A percentile compares a stretch with the other conserved stretches of the same genome.
phyloP scores from a whole-genome alignment of 2,888 invertebrate genomes.

The Scaptomyza parva region DNA sequence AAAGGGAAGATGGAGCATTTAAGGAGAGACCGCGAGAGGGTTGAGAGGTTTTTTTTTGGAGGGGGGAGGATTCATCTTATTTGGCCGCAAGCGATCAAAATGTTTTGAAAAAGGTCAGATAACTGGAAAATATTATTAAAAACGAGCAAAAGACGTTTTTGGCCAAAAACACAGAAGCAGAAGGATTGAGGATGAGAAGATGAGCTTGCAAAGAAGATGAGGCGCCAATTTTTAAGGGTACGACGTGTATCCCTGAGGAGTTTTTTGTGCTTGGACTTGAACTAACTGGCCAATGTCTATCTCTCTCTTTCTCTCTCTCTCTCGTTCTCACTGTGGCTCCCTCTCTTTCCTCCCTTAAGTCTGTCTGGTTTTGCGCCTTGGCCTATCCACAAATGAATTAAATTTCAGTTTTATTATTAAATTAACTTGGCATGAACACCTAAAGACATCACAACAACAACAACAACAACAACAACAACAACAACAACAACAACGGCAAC shows the following conservation, averaged over 20 bases:
- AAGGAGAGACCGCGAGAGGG: background rate
- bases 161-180: constrained; percentile 21
- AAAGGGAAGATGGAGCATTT: background rate
- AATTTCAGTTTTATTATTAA: constrained; percentile 83
- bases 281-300: constrained; percentile 17
- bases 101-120: constrained; percentile 77
- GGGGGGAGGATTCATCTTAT: background rate
- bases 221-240: constrained; percentile 56
- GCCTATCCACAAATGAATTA: constrained; percentile 83
- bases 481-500: no score
- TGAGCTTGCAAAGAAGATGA: no score
- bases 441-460: constrained; percentile 75
- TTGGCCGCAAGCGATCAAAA: constrained; percentile 47
- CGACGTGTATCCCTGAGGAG: constrained; percentile 72
- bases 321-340: background rate
- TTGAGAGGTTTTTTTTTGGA: background rate
- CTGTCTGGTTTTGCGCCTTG: constrained; percentile 33
- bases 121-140: constrained; percentile 81
- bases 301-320: background rate
- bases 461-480: constrained; percentile 17
- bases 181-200: no score
- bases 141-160: constrained; percentile 59
- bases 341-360: background rate
- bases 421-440: constrained; percentile 84
- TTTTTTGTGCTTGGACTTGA: constrained; percentile 41